Evolutionary conservation across 2,888 invertebrate genomes (phyloP).

Genomic region (Creontiades dilutus): DNA sequence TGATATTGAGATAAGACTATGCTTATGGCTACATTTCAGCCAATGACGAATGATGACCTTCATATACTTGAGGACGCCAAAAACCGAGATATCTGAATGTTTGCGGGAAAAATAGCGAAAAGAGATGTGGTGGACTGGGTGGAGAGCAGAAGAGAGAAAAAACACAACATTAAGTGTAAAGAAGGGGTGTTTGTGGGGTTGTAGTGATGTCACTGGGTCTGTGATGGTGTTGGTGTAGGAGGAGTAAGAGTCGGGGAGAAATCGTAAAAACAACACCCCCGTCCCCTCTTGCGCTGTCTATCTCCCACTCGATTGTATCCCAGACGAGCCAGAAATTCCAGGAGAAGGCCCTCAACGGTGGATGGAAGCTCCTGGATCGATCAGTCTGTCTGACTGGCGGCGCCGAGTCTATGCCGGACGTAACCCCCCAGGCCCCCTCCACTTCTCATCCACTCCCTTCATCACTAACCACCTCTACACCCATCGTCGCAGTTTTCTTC

Average conservation of each 20-base stretch:
- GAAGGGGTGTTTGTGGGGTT: constrained; percentile 28
- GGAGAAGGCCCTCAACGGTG: constrained; percentile 16
- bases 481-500: too few species aligned
- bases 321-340: too few species aligned
- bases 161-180: neutral
- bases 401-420: constrained; percentile 64
- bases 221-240: neutral
- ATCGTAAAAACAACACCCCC: constrained; percentile 56
- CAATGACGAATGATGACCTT: too few species aligned
- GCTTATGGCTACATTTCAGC: too few species aligned
- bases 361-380: constrained; percentile 45
- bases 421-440: neutral
- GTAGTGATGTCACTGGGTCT: neutral
- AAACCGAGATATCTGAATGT: too few species aligned
- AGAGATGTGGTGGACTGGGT: neutral
- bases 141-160: neutral
- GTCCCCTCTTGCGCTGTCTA: neutral
- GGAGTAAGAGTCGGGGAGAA: neutral
- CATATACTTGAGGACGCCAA: too few species aligned
- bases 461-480: too few species aligned
- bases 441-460: neutral
- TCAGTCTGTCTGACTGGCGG: constrained; percentile 66
- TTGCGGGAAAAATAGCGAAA: neutral
- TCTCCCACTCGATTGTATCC: too few species aligned
- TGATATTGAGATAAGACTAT: too few species aligned